Evolutionary conservation across 2,888 invertebrate species (phyloP).

Genomic region (Ptychoptera albimana): DNA sequence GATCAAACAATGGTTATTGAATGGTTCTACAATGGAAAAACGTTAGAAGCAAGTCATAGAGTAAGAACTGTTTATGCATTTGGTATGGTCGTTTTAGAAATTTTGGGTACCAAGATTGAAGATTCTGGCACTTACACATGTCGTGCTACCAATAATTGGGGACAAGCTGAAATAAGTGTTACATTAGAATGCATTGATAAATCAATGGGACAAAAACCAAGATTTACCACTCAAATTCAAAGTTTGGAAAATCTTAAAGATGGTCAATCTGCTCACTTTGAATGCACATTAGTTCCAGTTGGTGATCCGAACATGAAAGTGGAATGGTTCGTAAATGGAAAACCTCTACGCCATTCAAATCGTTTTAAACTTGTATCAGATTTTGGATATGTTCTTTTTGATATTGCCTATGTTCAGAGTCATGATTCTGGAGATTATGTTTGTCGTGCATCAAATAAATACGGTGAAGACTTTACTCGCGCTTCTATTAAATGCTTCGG

Average conservation of each 20-base stretch:
- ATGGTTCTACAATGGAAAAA: conserved; percentile 90
- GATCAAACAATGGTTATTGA: conserved; percentile 89
- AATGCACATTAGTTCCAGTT: conserved; percentile 84
- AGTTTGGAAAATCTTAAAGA: conserved; percentile 74
- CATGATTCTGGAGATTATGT: conserved; percentile 90
- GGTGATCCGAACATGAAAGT: conserved; percentile 88
- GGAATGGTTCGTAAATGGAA: conserved; percentile 94
- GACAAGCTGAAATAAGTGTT: conserved; percentile 72
- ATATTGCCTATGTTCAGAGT: conserved; percentile 84
- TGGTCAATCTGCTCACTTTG: conserved; percentile 88
- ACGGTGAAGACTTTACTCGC: conserved; percentile 74
- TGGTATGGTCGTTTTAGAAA: conserved; percentile 93
- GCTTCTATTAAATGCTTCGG: conserved; percentile 75
- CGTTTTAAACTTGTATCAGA: conserved; percentile 88
- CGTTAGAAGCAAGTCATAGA: conserved; percentile 76
- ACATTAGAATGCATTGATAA: conserved; percentile 70
- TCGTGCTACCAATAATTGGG: conserved; percentile 78
- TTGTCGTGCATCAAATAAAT: conserved; percentile 82
- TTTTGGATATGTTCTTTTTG: conserved; percentile 88
- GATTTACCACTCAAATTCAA: conserved; percentile 76
- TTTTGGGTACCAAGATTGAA: conserved; percentile 81
- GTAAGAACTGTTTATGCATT: conserved; percentile 90
- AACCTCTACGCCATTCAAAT: conserved; percentile 73
- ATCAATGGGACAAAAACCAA: conserved; percentile 71
- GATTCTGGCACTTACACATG: conserved; percentile 86